Evolutionary conservation across 2,113 vertebrate species (phyloP).

Genomic region (Ploceus nigricollis): DNA sequence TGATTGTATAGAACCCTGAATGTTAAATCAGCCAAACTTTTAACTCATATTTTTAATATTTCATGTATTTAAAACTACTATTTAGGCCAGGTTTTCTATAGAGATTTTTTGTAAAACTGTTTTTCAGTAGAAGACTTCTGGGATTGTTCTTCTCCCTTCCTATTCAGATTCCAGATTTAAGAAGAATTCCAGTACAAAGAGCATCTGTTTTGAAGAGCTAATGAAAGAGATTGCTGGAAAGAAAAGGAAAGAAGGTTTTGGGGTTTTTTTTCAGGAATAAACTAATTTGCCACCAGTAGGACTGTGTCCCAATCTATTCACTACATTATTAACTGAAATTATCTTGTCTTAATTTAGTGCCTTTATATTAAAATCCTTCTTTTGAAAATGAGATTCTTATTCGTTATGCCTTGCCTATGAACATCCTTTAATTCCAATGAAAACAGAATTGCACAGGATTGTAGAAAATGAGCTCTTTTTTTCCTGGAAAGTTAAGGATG

Average conservation of each 20-base stretch:
- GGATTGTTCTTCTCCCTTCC: neutral
- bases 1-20: conserved; percentile 25
- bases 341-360: neutral
- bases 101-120: neutral
- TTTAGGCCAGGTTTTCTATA: neutral
- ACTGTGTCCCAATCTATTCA: neutral
- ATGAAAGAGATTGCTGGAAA: neutral
- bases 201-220: neutral
- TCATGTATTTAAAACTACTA: neutral
- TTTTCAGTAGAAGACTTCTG: neutral
- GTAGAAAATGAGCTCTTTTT: neutral
- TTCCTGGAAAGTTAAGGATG: neutral
- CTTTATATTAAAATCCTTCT: neutral
- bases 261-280: neutral
- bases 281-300: neutral
- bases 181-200: neutral
- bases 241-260: accelerated
- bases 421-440: neutral
- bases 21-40: neutral
- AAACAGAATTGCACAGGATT: neutral
- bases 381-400: neutral
- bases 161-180: neutral
- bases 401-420: neutral
- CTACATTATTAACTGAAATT: neutral
- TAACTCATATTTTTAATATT: neutral